Evolutionary conservation across 1,140 invertebrate genomes (phyloP).

Genomic region (Drosophila subpulchrella): DNA sequence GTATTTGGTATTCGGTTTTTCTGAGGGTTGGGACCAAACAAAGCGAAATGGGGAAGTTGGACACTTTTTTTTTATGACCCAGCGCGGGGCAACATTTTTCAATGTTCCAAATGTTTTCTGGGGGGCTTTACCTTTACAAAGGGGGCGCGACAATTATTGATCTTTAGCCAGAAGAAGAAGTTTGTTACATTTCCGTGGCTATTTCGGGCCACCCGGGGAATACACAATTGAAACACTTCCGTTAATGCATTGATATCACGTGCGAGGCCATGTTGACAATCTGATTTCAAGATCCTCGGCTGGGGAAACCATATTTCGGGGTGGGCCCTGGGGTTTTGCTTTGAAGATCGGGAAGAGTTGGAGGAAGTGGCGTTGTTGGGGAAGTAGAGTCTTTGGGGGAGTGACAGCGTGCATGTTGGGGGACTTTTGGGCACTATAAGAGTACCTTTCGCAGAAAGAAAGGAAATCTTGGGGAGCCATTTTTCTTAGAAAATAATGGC

Average conservation of each 20-base stretch:
- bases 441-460: background rate
- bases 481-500: background rate
- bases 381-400: background rate
- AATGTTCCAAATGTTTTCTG: conserved; percentile 21
- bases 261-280: conserved; percentile 65
- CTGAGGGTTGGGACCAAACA: background rate
- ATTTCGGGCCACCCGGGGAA: conserved; percentile 42
- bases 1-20: conserved; percentile 12
- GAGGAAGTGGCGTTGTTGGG: background rate
- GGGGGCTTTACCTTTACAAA: background rate
- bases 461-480: background rate
- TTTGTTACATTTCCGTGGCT: conserved; percentile 67
- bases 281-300: conserved; percentile 24
- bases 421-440: background rate
- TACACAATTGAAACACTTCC: conserved; percentile 63
- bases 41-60: conserved; percentile 4
- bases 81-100: conserved; percentile 58
- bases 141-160: conserved; percentile 65
- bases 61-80: conserved; percentile 45
- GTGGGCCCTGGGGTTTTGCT: conserved; percentile 1
- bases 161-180: conserved; percentile 70
- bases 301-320: background rate
- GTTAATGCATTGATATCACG: conserved; percentile 79
- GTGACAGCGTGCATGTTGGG: background rate
- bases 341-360: conserved; percentile 23